A percentile compares a stretch with the other conserved stretches of the same genome.
These are phyloP conservation scores for Melinopterus prodromus DNA, from an alignment of 2,888 invertebrate species.

Conservation along the genomic window DNA sequence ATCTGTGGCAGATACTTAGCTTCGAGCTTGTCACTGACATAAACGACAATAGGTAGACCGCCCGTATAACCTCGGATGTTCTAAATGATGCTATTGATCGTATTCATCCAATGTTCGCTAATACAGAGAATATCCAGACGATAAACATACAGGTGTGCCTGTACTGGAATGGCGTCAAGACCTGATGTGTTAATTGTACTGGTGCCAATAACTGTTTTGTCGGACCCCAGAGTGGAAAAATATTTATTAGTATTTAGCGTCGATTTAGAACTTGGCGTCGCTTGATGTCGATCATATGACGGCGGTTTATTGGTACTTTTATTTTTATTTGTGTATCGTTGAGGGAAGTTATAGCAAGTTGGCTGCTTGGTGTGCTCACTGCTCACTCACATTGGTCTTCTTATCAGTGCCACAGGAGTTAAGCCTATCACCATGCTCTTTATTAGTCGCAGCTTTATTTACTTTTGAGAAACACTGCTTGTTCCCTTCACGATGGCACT, in stretches of 20 bases:
- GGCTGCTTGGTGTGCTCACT: neutral
- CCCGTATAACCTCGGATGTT: neutral
- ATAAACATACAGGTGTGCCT: neutral
- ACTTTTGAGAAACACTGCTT: neutral
- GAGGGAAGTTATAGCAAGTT: neutral
- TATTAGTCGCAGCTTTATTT: neutral
- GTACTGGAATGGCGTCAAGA: neutral
- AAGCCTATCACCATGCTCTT: neutral
- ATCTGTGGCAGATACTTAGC: neutral
- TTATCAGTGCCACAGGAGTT: neutral
- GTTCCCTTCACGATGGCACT: neutral
- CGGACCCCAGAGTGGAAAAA: neutral
- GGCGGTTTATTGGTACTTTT: neutral
- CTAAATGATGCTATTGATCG: neutral
- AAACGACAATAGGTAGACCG: neutral
- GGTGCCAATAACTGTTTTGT: neutral
- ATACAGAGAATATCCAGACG: neutral
- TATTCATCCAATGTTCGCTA: slow-evolving; percentile 6
- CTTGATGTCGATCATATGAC: neutral
- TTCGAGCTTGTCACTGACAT: neutral
- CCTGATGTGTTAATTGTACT: neutral
- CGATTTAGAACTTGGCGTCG: neutral
- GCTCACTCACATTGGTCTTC: neutral
- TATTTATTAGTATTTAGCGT: neutral
- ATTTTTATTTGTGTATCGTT: neutral